Evolutionary conservation across 2,888 invertebrate genomes (phyloP), one percentile per base, ranked within the genome.

Genomic region (Omphaloscelis lunosa): DNA sequence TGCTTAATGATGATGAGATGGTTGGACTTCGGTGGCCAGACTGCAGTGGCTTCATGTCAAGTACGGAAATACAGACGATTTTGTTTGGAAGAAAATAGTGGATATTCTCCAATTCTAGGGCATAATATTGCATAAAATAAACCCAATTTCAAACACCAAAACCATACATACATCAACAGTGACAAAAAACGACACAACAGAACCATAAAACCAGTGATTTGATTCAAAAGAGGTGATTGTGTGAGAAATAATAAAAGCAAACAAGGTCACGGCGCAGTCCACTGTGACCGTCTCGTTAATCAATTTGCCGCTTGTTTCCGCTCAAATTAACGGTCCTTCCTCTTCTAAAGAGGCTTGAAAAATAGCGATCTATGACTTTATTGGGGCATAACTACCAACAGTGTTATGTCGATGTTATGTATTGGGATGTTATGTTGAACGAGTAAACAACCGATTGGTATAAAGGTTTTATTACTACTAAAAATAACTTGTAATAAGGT

Each of bases 241-340:
- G 82, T 76, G 83, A 75, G 69, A 85, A 83, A 73, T 72, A 80
- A 82, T 82, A 78, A 79, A 76, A 63, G 73, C 82, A 68, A 75
- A 65, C 87, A 87, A 86, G 81, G 83, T 78, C 86, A 75, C 75
- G 72, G 74, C 65, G 76, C 66, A 58, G 51, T 82, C 77, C 51
- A 77, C 80, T 86, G 79, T 82, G 86, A 82, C 88, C 89, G 88
- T 69, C 85, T 86, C 88, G 91, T 92, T 93, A 92, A 92, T 93
- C 95, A 94, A 95, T 95, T 94, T 93, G 88, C 81, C 91, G 94
- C 90, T 92, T 94, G 94, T 94, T 95, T 94, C 93, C 93, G 92
- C 91, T 91, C 92, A 91, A 93, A 93, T 94, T 93, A 94, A 91
- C 91, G 88, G 88, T 82, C 88, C 90, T 88, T 90, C 85, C 82